Conservation (phyloP, 2,888 invertebrate species). For the Cryptocephalus moraei region DNA sequence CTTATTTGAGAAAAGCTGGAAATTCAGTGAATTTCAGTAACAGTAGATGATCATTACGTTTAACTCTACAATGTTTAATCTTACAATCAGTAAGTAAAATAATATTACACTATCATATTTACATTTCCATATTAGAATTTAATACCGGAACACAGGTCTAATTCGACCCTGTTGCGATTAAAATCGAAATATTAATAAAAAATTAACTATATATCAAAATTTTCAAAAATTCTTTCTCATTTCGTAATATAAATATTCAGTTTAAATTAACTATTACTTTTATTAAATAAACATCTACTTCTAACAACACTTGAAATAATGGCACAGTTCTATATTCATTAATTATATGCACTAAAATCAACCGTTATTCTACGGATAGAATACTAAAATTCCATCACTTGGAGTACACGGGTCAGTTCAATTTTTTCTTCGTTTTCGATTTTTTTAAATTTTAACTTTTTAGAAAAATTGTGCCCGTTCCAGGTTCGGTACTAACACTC, state of each 20-base stretch:
- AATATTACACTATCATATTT: too few relatives aligned
- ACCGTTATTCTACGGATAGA: slow-evolving; percentile 33
- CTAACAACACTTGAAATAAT: slow-evolving; percentile 36
- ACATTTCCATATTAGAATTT: too few relatives aligned
- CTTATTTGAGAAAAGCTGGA: too few relatives aligned
- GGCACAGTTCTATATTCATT: slow-evolving; percentile 32
- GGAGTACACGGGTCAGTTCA: slow-evolving; percentile 24
- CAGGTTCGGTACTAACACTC: too few relatives aligned
- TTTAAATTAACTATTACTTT: slow-evolving; percentile 31
- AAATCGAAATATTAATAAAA: too few relatives aligned
- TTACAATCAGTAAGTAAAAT: too few relatives aligned
- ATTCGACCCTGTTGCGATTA: too few relatives aligned
- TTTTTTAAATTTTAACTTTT: background rate
- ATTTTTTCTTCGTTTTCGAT: slow-evolving; percentile 1
- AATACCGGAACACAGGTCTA: too few relatives aligned
- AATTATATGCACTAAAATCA: slow-evolving; percentile 20
- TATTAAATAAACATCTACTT: slow-evolving; percentile 35
- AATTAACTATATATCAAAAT: slow-evolving; percentile 33
- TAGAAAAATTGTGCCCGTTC: too few relatives aligned
- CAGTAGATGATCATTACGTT: too few relatives aligned
- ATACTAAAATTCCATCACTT: slow-evolving; percentile 38
- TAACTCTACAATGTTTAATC: too few relatives aligned
- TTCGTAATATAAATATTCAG: slow-evolving; percentile 27
- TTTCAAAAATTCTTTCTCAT: slow-evolving; percentile 19
- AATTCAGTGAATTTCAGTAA: too few relatives aligned